Percentiles rank a stretch among this genome's conserved stretches.
phyloP scores from a whole-genome alignment of 2,888 invertebrate genomes.

The Nephrocerus scutellatus region DNA sequence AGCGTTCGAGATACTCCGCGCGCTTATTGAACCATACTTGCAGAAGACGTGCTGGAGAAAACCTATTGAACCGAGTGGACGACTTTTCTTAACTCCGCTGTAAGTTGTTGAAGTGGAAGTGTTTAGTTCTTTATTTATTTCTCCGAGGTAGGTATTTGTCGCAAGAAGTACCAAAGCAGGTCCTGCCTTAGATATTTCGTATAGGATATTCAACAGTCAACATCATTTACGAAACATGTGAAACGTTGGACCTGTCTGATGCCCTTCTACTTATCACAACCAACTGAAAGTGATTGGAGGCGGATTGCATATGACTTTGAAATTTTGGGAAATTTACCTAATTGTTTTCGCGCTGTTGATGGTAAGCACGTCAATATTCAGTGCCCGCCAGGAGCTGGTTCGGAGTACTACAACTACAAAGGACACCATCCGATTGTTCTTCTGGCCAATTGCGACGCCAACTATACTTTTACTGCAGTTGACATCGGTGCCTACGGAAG shows the following conservation, averaged over 20 bases:
- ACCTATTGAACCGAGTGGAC: constrained; percentile 4
- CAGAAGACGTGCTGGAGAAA: constrained; percentile 2
- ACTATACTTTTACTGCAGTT: constrained; percentile 33
- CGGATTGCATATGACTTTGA: background rate
- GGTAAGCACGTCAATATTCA: constrained; percentile 30
- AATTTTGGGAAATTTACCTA: constrained; percentile 16
- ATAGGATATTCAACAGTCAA: constrained; percentile 6
- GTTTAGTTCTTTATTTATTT: constrained; percentile 1
- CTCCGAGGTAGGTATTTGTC: constrained; percentile 5
- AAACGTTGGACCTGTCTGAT: constrained; percentile 4
- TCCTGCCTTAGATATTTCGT: constrained; percentile 3
- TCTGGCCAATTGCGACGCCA: constrained; percentile 30
- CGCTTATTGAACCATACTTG: too few relatives aligned
- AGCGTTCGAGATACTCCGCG: constrained; percentile 3
- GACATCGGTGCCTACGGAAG: constrained; percentile 33
- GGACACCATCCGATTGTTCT: constrained; percentile 24
- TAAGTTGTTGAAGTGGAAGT: constrained; percentile 3
- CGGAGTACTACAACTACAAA: constrained; percentile 33
- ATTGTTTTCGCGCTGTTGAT: constrained; percentile 30
- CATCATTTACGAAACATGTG: constrained; percentile 6
- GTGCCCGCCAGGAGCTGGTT: constrained; percentile 27
- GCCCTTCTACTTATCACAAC: constrained; percentile 5
- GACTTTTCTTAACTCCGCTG: constrained; percentile 5
- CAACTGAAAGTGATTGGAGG: constrained; percentile 7
- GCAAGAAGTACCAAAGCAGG: constrained; percentile 6